Conservation (phyloP, 2,888 invertebrate genomes). For the Tigriopus californicus region DNA sequence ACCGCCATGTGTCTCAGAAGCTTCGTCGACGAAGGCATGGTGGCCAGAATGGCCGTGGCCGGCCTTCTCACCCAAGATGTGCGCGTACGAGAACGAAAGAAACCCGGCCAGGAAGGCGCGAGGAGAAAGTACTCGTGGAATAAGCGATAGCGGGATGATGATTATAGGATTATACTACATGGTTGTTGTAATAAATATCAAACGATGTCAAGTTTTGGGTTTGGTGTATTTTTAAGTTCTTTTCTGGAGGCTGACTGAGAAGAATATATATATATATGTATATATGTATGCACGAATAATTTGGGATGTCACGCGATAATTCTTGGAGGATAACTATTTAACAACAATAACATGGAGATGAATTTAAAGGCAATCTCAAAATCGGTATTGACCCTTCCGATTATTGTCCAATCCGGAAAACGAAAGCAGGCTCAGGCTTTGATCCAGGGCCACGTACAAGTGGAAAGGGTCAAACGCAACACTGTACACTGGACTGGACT, state of each 20-base stretch:
- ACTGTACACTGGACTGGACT: conserved; percentile 1
- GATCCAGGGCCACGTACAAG: conserved; percentile 4
- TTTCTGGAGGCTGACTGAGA: too few species aligned
- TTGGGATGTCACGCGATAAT: too few species aligned
- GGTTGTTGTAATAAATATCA: too few species aligned
- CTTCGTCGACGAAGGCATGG: conserved; percentile 53
- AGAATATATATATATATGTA: too few species aligned
- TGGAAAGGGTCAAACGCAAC: not conserved
- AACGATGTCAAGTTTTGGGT: too few species aligned
- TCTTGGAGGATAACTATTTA: too few species aligned
- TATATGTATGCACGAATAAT: too few species aligned
- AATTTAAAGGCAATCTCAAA: too few species aligned
- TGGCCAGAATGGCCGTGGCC: conserved; percentile 70
- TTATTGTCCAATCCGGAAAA: not conserved
- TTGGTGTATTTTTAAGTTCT: too few species aligned
- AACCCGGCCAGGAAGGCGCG: conserved; percentile 75
- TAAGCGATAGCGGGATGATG: conserved; percentile 58
- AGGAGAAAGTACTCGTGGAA: conserved; percentile 83
- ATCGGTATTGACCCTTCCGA: too few species aligned
- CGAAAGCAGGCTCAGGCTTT: not conserved
- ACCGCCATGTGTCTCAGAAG: conserved; percentile 62
- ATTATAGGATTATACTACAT: not conserved
- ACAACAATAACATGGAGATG: too few species aligned
- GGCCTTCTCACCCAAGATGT: conserved; percentile 65
- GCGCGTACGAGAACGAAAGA: conserved; percentile 64